Percentiles rank a stretch among this genome's conserved stretches.
These are phyloP conservation scores for Paragorgia papillata DNA, from an alignment of 92 coral and sea anemone species.

Conservation along the genomic window DNA sequence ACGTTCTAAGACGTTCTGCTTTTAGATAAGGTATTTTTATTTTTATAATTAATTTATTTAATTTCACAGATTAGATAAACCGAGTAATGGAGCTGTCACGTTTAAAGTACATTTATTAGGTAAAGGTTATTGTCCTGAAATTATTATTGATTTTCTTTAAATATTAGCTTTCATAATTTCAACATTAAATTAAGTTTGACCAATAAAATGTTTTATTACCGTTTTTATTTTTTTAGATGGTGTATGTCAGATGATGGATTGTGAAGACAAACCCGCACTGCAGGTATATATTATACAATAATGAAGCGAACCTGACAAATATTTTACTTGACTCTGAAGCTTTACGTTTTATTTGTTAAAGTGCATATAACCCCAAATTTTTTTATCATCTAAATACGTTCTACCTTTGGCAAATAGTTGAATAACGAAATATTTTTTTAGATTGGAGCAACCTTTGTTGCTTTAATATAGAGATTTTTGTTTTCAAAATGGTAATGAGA, in stretches of 20 bases:
- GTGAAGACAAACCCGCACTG: constrained; percentile 63
- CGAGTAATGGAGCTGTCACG: background rate
- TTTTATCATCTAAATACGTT: too few relatives aligned
- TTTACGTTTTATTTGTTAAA: too few relatives aligned
- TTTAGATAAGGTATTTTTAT: background rate
- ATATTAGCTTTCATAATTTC: background rate
- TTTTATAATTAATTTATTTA: too few relatives aligned
- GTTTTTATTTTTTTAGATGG: constrained; percentile 51
- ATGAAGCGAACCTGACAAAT: background rate
- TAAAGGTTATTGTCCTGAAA: background rate
- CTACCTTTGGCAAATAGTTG: too few relatives aligned
- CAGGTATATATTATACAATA: constrained; percentile 53
- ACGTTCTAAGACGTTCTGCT: too few relatives aligned
- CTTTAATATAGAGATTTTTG: too few relatives aligned
- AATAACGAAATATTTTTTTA: too few relatives aligned
- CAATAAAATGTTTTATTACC: too few relatives aligned
- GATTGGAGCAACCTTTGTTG: too few relatives aligned
- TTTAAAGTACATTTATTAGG: constrained; percentile 28
- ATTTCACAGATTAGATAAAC: constrained; percentile 6
- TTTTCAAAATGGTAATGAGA: too few relatives aligned
- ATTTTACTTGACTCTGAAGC: background rate
- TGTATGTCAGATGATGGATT: constrained; percentile 64
- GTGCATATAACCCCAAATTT: too few relatives aligned
- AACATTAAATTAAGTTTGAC: too few relatives aligned
- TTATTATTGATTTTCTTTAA: background rate